Conservation (phyloP, 92 coral and sea anemone species). For the Zoanthus sociatus region DNA sequence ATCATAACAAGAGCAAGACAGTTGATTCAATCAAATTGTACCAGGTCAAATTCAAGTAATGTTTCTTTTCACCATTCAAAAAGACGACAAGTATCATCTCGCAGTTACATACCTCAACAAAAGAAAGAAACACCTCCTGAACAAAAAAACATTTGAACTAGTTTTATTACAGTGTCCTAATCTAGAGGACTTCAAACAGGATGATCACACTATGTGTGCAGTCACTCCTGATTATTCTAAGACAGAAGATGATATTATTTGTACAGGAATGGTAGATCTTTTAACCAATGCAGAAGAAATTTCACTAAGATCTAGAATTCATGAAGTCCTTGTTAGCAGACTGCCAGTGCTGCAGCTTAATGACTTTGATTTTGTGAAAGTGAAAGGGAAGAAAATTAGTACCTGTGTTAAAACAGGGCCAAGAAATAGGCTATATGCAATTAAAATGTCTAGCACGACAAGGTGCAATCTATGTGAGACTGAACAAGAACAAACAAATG, state of each 20-base stretch:
- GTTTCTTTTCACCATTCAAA: slow-evolving; percentile 8
- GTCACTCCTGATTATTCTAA: slow-evolving; percentile 4
- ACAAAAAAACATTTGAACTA: background rate
- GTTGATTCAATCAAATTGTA: background rate
- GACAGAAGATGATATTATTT: background rate
- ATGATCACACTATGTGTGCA: background rate
- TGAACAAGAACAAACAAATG: slow-evolving; percentile 2
- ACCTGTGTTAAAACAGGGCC: background rate
- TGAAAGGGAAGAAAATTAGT: background rate
- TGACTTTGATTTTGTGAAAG: slow-evolving; percentile 8
- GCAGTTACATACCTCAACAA: background rate
- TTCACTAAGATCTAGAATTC: background rate
- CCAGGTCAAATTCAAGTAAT: background rate
- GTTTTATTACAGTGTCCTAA: slow-evolving; percentile 9
- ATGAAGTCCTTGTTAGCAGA: slow-evolving; percentile 1
- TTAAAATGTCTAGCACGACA: slow-evolving; percentile 25
- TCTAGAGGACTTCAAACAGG: background rate
- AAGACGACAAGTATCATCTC: slow-evolving; percentile 9
- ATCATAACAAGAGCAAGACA: background rate
- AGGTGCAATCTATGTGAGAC: slow-evolving; percentile 46
- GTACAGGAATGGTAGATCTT: background rate
- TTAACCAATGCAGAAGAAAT: slow-evolving; percentile 1
- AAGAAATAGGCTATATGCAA: slow-evolving; percentile 21
- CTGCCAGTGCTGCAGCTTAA: background rate
- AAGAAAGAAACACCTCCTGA: slow-evolving; percentile 22